Evolutionary conservation across 2,113 vertebrate genomes (phyloP), one percentile per base, ranked within the genome.

Genomic region (Orthonyx spaldingii): DNA sequence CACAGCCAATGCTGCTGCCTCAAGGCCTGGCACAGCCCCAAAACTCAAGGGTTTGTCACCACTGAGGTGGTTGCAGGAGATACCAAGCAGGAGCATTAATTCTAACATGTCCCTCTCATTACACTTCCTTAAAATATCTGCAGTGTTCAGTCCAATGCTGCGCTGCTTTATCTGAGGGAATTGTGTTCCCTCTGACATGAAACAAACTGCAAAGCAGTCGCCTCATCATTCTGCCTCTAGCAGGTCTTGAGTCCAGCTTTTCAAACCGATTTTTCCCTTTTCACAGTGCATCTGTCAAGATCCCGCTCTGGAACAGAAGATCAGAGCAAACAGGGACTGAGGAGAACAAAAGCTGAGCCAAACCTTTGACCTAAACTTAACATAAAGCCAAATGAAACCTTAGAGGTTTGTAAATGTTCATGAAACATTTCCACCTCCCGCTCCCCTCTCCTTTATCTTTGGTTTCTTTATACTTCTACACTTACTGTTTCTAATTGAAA

Each of bases 401-500:
- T 96, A 97, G 94, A 97, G 82, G 90, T 96, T 93, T 97, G 94
- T 92, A 95, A 96, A 96, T 74, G 81, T 78, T 97, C 94, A 82
- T 88, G 69, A 88, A 89, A 88, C 93, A 89, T 75, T 93, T 95
- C 83, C 83, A 94, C 76, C 89, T 96, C 87, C 57, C 50, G 53
- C 44, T 83, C 60, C 42, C 41, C 18, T 77, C 53, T 91, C 89
- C 93, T 89, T 96, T 94, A 92, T 93, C 93, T 96, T 96, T 19
- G 21, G 39, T 90, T 97, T 92, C 93, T 96, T 76, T 89, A 75
- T 91, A 78, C 86, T 96, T 90, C 92, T 95, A 60, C 23, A 8
- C 81, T 94, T 95, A 94, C 70, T 93, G 66, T 56, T 96, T 94
- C 92, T 94, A 87, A 86, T 56, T 90, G 86, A 93, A 89, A 86